A percentile compares a stretch with the other conserved stretches of the same genome.
phyloP scores from a whole-genome alignment of 2,888 invertebrate genomes.

The Rambutsinella grinnellia region DNA sequence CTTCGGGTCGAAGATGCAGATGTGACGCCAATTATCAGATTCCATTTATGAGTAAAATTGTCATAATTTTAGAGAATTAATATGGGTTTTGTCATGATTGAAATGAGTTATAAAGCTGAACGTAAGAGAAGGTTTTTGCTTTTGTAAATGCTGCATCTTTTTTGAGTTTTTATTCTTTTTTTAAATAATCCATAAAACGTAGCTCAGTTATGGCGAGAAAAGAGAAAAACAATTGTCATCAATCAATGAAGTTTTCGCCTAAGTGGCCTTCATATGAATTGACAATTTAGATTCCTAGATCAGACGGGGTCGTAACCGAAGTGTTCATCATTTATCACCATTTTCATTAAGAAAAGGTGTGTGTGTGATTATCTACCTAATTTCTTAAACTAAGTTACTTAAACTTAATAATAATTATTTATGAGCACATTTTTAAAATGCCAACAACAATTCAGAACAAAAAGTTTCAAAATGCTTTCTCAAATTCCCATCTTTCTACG shows the following conservation, averaged over 20 bases:
- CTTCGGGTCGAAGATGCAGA: too few relatives aligned
- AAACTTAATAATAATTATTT: background rate
- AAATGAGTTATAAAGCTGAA: too few relatives aligned
- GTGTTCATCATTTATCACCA: constrained; percentile 20
- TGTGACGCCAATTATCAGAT: too few relatives aligned
- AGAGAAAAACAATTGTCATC: constrained; percentile 17
- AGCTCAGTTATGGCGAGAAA: constrained; percentile 48
- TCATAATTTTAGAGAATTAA: too few relatives aligned
- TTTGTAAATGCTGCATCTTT: constrained; percentile 56
- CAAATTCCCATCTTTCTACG: too few relatives aligned
- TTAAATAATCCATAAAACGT: constrained; percentile 48
- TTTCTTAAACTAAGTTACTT: background rate
- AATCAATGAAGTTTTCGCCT: constrained; percentile 24
- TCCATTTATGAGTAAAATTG: too few relatives aligned
- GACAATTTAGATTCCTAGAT: constrained; percentile 2
- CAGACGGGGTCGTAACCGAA: constrained; percentile 50
- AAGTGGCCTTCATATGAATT: constrained; percentile 1
- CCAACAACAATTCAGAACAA: too few relatives aligned
- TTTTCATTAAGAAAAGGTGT: too few relatives aligned
- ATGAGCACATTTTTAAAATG: background rate
- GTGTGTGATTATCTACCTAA: too few relatives aligned
- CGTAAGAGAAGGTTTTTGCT: too few relatives aligned
- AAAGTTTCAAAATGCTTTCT: too few relatives aligned
- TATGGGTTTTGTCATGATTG: too few relatives aligned
- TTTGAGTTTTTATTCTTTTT: constrained; percentile 38